Conservation (phyloP, 1,140 invertebrate species). For the Cyclina sinensis region DNA sequence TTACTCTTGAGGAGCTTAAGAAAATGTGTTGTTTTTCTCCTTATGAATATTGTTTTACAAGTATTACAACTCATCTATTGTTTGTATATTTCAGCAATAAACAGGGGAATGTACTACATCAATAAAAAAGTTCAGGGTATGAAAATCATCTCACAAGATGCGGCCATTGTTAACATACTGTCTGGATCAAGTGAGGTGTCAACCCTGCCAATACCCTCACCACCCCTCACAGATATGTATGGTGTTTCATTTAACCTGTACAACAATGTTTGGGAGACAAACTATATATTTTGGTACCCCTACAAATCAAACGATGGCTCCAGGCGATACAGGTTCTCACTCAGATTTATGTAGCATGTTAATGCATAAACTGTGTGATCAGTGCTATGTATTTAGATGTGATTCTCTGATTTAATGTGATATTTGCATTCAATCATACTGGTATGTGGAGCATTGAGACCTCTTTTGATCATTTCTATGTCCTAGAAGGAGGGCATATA, state of each 20-base stretch:
- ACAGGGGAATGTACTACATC: conserved; percentile 73
- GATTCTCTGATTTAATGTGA: neutral
- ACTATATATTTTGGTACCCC: conserved; percentile 84
- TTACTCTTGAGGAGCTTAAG: too few relatives aligned
- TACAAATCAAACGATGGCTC: conserved; percentile 66
- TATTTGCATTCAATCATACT: neutral
- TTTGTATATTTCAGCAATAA: conserved; percentile 74
- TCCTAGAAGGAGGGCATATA: too few relatives aligned
- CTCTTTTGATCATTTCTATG: too few relatives aligned
- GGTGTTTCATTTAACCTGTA: conserved; percentile 80
- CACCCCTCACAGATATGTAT: conserved; percentile 66
- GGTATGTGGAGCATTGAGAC: too few relatives aligned
- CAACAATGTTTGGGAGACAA: conserved; percentile 83
- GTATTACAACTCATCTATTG: too few relatives aligned
- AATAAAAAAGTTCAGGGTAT: conserved; percentile 61
- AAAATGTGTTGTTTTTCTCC: too few relatives aligned
- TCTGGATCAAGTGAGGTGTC: conserved; percentile 54
- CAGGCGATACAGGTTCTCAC: conserved; percentile 73
- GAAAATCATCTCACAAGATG: conserved; percentile 71
- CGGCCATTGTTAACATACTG: conserved; percentile 71
- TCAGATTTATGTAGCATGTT: conserved; percentile 77
- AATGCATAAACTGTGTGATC: conserved; percentile 65
- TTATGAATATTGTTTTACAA: too few relatives aligned
- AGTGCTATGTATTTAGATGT: too few relatives aligned
- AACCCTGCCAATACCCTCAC: conserved; percentile 67